Evolutionary conservation across 1,140 invertebrate genomes (phyloP).

Genomic region (Zaprionus camerounensis): DNA sequence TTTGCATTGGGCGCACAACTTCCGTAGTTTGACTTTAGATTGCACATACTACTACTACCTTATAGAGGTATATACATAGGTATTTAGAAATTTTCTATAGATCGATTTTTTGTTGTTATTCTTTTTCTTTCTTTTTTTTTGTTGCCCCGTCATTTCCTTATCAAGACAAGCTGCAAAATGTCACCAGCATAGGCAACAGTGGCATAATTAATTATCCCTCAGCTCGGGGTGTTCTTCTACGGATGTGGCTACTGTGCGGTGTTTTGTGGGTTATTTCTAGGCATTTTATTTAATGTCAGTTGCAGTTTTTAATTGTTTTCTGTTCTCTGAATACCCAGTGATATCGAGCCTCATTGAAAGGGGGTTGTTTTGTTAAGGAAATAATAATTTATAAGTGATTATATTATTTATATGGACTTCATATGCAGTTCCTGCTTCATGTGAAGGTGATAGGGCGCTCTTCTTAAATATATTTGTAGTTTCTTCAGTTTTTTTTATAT

Average conservation of each 20-base stretch:
- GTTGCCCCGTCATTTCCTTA: constrained; percentile 76
- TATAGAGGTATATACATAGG: constrained; percentile 15
- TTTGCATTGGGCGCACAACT: constrained; percentile 38
- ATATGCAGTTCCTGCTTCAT: not conserved
- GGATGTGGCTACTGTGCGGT: constrained; percentile 29
- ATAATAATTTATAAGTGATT: not conserved
- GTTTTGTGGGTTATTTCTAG: constrained; percentile 14
- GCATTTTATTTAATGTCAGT: not conserved
- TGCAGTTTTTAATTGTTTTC: constrained; percentile 4
- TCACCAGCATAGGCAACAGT: constrained; percentile 49
- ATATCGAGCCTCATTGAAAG: not conserved
- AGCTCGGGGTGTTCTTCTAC: constrained; percentile 22
- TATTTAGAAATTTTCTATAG: constrained; percentile 47
- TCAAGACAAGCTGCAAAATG: constrained; percentile 64
- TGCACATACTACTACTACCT: constrained; percentile 7
- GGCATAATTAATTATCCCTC: constrained; percentile 78
- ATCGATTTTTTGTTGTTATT: constrained; percentile 29
- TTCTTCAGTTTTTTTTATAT: not conserved
- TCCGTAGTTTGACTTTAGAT: constrained; percentile 33
- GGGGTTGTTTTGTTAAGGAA: not conserved
- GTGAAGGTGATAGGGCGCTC: not conserved
- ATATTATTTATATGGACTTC: not conserved
- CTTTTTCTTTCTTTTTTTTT: constrained; percentile 19
- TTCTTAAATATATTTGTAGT: not conserved
- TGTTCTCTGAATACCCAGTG: not conserved